phyloP scores from a whole-genome alignment of 2,113 vertebrate species.

The Oncorhynchus mykiss region DNA sequence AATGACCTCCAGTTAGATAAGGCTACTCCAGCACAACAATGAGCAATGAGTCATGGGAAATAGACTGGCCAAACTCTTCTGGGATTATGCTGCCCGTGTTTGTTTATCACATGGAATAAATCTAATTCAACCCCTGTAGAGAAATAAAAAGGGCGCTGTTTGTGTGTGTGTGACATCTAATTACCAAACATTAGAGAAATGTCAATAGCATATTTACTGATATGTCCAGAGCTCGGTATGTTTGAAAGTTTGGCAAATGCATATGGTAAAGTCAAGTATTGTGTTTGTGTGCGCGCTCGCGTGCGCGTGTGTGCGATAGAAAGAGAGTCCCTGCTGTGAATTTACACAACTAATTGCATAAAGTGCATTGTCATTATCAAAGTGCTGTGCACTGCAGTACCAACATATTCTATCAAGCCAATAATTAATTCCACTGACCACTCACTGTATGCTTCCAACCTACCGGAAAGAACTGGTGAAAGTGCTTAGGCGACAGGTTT shows the following conservation, averaged over 20 bases:
- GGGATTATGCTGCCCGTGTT: too few relatives aligned
- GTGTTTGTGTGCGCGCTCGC: background rate
- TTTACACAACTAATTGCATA: constrained; percentile 16
- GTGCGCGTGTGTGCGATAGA: background rate
- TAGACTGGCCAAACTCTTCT: too few relatives aligned
- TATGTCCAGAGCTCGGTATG: background rate
- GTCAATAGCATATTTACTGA: background rate
- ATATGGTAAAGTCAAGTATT: background rate
- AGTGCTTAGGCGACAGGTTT: constrained; percentile 4
- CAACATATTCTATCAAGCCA: background rate
- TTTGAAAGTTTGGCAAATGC: background rate
- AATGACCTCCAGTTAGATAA: background rate
- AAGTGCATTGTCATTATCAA: background rate
- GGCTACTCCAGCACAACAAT: background rate
- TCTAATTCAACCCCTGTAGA: too few relatives aligned
- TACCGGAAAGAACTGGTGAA: constrained; percentile 13
- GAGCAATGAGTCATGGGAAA: background rate
- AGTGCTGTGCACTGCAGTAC: background rate
- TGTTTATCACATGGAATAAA: too few relatives aligned
- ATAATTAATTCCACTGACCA: background rate
- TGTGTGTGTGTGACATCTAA: too few relatives aligned
- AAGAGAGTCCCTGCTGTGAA: background rate
- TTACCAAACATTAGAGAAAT: background rate
- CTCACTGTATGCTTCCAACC: background rate
- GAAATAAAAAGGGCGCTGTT: too few relatives aligned